Conservation (phyloP, 2,888 invertebrate genomes). For the Rapana venosa region DNA sequence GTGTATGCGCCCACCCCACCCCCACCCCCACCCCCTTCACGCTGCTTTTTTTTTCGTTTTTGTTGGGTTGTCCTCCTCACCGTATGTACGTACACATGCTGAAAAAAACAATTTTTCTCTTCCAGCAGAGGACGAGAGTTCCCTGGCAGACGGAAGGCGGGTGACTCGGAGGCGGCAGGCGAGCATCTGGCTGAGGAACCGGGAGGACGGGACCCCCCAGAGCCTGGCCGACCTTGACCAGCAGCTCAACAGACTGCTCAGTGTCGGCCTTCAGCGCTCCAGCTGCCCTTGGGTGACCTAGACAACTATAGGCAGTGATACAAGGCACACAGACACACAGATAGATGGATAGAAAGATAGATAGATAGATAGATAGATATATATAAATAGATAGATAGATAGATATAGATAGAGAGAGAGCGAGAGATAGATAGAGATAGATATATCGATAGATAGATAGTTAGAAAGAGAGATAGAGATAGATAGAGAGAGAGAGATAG, state of each 20-base stretch:
- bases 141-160: background rate
- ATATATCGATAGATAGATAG: too few species aligned
- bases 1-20: background rate
- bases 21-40: background rate
- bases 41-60: too few species aligned
- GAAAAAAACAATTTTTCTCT: too few species aligned
- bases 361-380: too few species aligned
- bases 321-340: background rate
- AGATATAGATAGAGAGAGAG: too few species aligned
- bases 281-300: background rate
- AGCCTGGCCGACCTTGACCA: background rate
- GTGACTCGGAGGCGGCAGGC: slow-evolving; percentile 26
- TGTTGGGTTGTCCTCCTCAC: too few species aligned
- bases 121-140: background rate
- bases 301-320: background rate
- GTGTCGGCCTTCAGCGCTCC: background rate
- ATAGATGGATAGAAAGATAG: too few species aligned
- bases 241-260: slow-evolving; percentile 18
- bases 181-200: slow-evolving; percentile 30
- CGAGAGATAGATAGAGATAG: too few species aligned
- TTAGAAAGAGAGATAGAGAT: too few species aligned
- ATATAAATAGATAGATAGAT: too few species aligned
- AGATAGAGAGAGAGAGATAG: background rate
- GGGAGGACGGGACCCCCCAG: background rate
- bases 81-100: too few species aligned